Base-by-base conservation (phyloP, 2,888 invertebrate genomes). In the Rotaria socialis region DNA sequence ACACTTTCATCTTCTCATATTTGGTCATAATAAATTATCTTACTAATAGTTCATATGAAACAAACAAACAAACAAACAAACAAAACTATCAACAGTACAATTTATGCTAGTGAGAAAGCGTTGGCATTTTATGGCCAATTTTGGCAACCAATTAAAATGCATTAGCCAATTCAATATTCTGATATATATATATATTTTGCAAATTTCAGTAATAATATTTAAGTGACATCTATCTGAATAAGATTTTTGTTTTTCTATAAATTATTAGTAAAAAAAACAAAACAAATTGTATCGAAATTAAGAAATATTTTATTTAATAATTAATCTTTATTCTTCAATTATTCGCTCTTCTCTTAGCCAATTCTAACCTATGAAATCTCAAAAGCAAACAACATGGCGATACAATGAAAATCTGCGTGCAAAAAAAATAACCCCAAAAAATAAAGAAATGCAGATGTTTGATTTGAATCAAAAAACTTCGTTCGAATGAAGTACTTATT, bases 321-420 rank as follows among this genome's bases (percentile, higher is more conserved):
- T 11, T 55, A 14, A 16, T 10, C 4, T 0, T 1, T 19, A 35
- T 67, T 67, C 35, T 67, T 2, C 3, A 67, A 19, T 35, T 4
- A 67, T 67, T 67, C 41, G 67, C 8, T 67, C 0, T 67, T 35
- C 19, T 67, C 67, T 67, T 67, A 35, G 35, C 67, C 35, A 35
- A 67, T 67, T 41, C 67, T 67, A 67, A 16, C 35, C 0, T 19
- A 67, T 35, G 35, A 35, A 67, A 67, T 35, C 35, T 35, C 16
- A 67, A 56, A 67, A 67, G 67, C 67, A 67, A 67, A 67, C 67
- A 67, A 67, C 19, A 67, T 67, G 67, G 67, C 67, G 67, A 67
- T 67, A 10, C 11, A 19, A 35, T 67, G 35, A 19, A 67, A 67
- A 41, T 67, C 19, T 52, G 14, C 35, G 6, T 35, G 35, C 35